Conservation (phyloP, 2,888 invertebrate genomes). For the Heterodera filipjevi region DNA sequence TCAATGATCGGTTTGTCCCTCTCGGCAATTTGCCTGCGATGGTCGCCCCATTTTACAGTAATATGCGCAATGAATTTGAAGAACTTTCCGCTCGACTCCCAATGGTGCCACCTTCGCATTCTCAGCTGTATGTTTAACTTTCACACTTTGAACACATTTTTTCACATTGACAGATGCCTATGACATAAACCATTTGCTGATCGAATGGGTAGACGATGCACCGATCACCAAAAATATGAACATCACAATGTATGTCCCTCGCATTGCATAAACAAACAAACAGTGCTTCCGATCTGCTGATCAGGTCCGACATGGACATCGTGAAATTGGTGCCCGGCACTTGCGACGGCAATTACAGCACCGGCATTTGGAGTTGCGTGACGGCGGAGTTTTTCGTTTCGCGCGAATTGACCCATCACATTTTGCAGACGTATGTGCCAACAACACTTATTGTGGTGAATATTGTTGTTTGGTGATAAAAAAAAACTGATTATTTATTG, state of each 20-base stretch:
- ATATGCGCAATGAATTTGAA: constrained; percentile 48
- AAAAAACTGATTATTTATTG: background rate
- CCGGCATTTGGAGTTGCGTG: constrained; percentile 69
- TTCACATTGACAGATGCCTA: constrained; percentile 50
- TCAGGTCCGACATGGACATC: constrained; percentile 50
- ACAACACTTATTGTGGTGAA: constrained; percentile 26
- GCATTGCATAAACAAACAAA: too few relatives aligned
- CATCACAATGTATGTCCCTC: constrained; percentile 31
- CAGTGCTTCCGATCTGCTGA: constrained; percentile 30
- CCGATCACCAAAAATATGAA: constrained; percentile 48
- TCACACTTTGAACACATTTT: constrained; percentile 8
- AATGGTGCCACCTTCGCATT: constrained; percentile 69
- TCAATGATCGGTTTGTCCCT: constrained; percentile 39
- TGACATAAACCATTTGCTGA: constrained; percentile 44
- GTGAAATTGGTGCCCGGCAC: constrained; percentile 56
- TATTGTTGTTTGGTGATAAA: background rate
- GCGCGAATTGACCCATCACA: constrained; percentile 69
- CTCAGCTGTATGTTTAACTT: constrained; percentile 66
- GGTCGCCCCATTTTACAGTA: constrained; percentile 23
- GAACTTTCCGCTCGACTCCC: constrained; percentile 69
- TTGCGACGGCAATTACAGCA: constrained; percentile 63
- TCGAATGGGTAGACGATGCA: constrained; percentile 43
- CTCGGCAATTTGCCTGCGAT: background rate
- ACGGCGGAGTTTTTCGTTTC: constrained; percentile 69
- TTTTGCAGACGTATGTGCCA: constrained; percentile 69